phyloP scores from a whole-genome alignment of 1,140 invertebrate species.

The Delia radicum region DNA sequence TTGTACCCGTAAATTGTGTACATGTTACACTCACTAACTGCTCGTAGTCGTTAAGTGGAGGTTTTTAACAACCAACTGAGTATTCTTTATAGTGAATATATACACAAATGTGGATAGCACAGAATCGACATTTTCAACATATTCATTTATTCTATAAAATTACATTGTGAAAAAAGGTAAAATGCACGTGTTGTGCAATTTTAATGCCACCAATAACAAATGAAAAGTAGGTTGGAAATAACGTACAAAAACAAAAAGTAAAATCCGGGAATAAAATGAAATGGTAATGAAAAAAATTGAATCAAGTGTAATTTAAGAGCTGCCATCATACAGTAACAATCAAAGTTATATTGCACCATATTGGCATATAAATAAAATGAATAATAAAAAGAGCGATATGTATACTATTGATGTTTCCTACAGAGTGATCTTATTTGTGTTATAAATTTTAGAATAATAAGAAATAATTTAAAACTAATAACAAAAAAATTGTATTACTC shows the following conservation, averaged over 20 bases:
- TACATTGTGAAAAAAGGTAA: conserved; percentile 19
- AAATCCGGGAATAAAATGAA: neutral
- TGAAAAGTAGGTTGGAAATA: neutral
- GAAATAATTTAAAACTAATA: too few relatives aligned
- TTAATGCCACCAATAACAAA: conserved; percentile 13
- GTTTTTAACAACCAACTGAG: neutral
- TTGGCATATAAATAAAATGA: conserved; percentile 13
- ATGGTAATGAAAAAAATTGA: conserved; percentile 17
- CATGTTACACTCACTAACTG: neutral
- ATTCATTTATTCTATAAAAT: conserved; percentile 22
- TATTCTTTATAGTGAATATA: neutral
- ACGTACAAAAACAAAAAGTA: neutral
- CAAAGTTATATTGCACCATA: conserved; percentile 18
- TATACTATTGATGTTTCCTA: too few relatives aligned
- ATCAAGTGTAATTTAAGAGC: conserved; percentile 21
- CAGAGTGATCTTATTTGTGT: too few relatives aligned
- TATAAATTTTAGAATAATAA: too few relatives aligned
- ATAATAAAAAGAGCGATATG: too few relatives aligned
- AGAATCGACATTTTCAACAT: neutral
- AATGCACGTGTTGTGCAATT: conserved; percentile 23
- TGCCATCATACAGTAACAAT: conserved; percentile 23
- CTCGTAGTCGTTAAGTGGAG: neutral
- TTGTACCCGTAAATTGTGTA: conserved; percentile 9
- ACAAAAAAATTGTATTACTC: too few relatives aligned
- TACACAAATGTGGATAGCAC: neutral